phyloP scores from a whole-genome alignment of 2,113 vertebrate genomes.

The Nibea albiflora region DNA sequence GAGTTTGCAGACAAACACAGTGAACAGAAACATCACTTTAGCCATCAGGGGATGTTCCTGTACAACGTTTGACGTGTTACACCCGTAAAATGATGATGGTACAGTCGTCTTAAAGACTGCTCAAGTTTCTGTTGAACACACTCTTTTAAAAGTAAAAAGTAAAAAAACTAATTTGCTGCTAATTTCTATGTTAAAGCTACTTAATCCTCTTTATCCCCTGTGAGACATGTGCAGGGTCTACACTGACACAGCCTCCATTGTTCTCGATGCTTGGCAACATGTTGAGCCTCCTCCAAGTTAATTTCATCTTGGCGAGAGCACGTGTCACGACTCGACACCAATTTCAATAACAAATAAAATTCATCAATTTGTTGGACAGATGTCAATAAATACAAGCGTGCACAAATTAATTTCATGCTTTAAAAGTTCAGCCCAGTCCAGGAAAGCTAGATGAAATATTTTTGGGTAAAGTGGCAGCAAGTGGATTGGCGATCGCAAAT shows the following conservation, averaged over 20 bases:
- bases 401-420: not conserved
- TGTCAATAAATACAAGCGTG: not conserved
- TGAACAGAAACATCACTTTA: too few relatives aligned
- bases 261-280: not conserved
- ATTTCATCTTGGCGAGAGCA: not conserved
- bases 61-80: too few relatives aligned
- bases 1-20: too few relatives aligned
- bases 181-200: not conserved
- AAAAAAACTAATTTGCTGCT: not conserved
- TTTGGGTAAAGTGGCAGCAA: too few relatives aligned
- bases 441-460: not conserved
- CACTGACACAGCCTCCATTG: not conserved
- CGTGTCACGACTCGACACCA: not conserved
- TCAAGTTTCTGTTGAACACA: too few relatives aligned
- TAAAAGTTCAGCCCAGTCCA: not conserved
- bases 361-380: not conserved
- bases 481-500: not conserved
- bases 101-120: not conserved
- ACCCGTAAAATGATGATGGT: too few relatives aligned
- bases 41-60: too few relatives aligned
- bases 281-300: not conserved
- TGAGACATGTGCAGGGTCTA: not conserved
- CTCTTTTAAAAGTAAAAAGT: too few relatives aligned
- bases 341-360: not conserved
- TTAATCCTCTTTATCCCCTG: not conserved